These are phyloP conservation scores for Nebria brevicollis DNA, from an alignment of 2,888 invertebrate species.

Conservation along the genomic window DNA sequence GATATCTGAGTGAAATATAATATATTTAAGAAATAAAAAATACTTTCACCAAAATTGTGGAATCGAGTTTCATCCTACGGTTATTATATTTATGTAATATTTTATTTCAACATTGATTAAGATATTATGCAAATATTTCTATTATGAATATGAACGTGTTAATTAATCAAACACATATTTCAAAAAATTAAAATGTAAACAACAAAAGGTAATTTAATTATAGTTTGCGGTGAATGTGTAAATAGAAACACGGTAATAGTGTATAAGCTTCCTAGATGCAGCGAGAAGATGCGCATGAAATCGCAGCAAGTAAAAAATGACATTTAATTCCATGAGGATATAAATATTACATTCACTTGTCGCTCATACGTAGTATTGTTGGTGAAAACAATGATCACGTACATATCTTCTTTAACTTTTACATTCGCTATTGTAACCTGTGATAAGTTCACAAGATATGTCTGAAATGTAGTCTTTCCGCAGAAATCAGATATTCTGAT, in stretches of 20 bases:
- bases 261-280: not conserved
- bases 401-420: not conserved
- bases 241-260: not conserved
- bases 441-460: not conserved
- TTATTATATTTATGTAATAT: not conserved
- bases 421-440: not conserved
- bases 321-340: not conserved
- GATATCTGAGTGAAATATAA: no score
- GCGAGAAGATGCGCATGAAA: not conserved
- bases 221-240: not conserved
- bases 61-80: not conserved
- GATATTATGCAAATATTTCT: not conserved
- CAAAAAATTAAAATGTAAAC: not conserved
- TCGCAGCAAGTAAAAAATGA: not conserved
- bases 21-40: not conserved
- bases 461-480: not conserved
- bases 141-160: not conserved
- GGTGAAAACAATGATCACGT: not conserved
- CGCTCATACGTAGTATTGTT: not conserved
- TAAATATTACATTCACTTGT: conserved; percentile 1
- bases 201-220: not conserved
- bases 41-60: not conserved
- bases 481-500: not conserved
- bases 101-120: not conserved
- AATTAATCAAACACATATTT: not conserved